Conservation (phyloP, 1,140 invertebrate genomes). For the Portunus trituberculatus region DNA sequence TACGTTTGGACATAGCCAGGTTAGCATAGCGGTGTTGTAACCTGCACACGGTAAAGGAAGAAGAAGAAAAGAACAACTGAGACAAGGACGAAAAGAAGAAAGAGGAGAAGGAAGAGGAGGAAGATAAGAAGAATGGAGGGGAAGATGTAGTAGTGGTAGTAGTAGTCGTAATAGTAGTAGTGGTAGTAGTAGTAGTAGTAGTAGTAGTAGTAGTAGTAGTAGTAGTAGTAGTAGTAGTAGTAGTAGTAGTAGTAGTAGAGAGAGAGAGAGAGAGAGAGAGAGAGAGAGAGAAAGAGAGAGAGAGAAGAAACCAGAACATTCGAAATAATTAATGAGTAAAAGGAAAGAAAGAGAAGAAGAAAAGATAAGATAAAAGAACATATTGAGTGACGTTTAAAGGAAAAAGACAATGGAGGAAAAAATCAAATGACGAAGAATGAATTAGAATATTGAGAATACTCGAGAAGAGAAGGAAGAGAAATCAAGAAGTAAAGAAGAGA, state of each 20-base stretch:
- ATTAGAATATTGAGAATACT: too few relatives aligned
- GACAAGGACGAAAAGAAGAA: neutral
- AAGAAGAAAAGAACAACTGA: neutral
- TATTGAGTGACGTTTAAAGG: too few relatives aligned
- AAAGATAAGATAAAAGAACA: neutral
- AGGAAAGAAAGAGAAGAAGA: neutral
- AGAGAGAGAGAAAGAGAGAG: too few relatives aligned
- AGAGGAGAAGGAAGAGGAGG: neutral
- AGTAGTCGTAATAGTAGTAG: too few relatives aligned
- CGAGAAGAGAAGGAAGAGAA: too few relatives aligned
- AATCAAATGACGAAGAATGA: neutral
- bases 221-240: too few relatives aligned
- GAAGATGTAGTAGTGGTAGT: neutral
- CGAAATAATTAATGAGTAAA: too few relatives aligned
- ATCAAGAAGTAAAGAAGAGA: too few relatives aligned
- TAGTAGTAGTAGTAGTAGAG: too few relatives aligned
- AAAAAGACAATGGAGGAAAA: neutral
- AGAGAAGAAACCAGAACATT: neutral
- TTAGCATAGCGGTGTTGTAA: neutral
- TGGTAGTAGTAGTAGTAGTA: too few relatives aligned
- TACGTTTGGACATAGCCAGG: conserved; percentile 5
- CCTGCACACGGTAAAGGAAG: neutral
- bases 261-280: too few relatives aligned
- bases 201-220: neutral
- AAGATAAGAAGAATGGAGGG: neutral